These are phyloP conservation scores for Cephalopholis sonnerati DNA, from an alignment of 2,113 vertebrate species.

Conservation along the genomic window DNA sequence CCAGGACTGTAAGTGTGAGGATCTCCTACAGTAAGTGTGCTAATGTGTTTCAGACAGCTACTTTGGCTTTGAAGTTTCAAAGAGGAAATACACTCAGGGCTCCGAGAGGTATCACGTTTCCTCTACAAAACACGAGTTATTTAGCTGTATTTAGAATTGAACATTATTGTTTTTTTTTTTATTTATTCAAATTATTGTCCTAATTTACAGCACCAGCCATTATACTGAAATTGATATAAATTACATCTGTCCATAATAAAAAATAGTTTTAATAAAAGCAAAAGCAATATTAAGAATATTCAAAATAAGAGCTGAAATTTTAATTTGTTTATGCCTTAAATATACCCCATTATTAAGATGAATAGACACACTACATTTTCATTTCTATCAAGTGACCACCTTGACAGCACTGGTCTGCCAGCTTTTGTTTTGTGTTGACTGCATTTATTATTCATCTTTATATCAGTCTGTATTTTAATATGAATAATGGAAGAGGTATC, in stretches of 20 bases:
- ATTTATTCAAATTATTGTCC: not conserved
- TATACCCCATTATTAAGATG: slow-evolving; percentile 33
- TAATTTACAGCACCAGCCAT: not conserved
- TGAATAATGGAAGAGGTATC: slow-evolving; percentile 88
- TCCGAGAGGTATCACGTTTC: slow-evolving; percentile 36
- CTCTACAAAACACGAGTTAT: slow-evolving; percentile 36
- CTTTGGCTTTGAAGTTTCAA: slow-evolving; percentile 70
- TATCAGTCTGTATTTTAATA: slow-evolving; percentile 86
- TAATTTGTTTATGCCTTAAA: slow-evolving; percentile 41
- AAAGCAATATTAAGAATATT: slow-evolving; percentile 8
- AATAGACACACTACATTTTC: slow-evolving; percentile 59
- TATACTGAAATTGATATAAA: not conserved
- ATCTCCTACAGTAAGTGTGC: slow-evolving; percentile 51
- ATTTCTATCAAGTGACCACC: slow-evolving; percentile 74
- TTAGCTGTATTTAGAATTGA: slow-evolving; percentile 1
- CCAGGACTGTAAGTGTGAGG: slow-evolving; percentile 41
- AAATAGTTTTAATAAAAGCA: not conserved
- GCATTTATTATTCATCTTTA: slow-evolving; percentile 88
- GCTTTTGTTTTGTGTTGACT: slow-evolving; percentile 86
- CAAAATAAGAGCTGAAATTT: slow-evolving; percentile 15
- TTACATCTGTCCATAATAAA: not conserved
- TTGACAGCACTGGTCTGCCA: slow-evolving; percentile 73
- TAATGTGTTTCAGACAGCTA: slow-evolving; percentile 69
- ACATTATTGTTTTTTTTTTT: not conserved
- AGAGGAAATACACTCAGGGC: slow-evolving; percentile 47